Percentiles rank a stretch among this genome's conserved stretches.
These are phyloP conservation scores for Eidolon helvum DNA, from an alignment of 2,113 vertebrate genomes.

Conservation along the genomic window DNA sequence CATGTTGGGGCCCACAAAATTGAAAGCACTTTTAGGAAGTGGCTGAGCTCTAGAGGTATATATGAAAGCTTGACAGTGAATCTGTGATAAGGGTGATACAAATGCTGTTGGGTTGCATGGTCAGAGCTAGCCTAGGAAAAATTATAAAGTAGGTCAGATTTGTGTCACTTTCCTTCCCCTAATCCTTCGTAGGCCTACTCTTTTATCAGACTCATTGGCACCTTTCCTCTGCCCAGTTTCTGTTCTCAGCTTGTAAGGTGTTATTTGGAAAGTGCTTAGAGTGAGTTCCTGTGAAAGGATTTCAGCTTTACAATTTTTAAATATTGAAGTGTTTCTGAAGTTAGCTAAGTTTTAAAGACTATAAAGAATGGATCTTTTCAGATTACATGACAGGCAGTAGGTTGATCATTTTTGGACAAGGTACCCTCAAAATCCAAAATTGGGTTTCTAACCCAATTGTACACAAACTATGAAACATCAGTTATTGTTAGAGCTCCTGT, in stretches of 20 bases:
- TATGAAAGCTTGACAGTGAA: not conserved
- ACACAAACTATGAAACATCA: constrained; percentile 7
- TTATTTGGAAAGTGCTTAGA: constrained; percentile 27
- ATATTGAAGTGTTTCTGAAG: constrained; percentile 11
- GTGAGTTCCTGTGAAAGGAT: constrained; percentile 33
- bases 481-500: not conserved
- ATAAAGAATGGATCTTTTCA: constrained; percentile 9
- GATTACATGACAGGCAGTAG: not conserved
- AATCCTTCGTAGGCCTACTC: not conserved
- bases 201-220: constrained; percentile 40
- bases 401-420: constrained; percentile 10
- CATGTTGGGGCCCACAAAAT: not conserved
- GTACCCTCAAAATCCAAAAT: not conserved
- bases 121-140: not conserved
- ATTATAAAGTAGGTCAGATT: constrained; percentile 36
- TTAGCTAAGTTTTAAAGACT: constrained; percentile 19
- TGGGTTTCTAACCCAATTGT: constrained; percentile 5
- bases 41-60: not conserved
- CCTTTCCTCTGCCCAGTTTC: constrained; percentile 22
- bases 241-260: not conserved
- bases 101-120: not conserved
- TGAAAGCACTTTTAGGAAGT: constrained; percentile 17
- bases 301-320: constrained; percentile 29
- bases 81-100: not conserved
- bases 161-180: not conserved